phyloP scores from a whole-genome alignment of 2,797 vertebrate species.

The Myotis findleyi region DNA sequence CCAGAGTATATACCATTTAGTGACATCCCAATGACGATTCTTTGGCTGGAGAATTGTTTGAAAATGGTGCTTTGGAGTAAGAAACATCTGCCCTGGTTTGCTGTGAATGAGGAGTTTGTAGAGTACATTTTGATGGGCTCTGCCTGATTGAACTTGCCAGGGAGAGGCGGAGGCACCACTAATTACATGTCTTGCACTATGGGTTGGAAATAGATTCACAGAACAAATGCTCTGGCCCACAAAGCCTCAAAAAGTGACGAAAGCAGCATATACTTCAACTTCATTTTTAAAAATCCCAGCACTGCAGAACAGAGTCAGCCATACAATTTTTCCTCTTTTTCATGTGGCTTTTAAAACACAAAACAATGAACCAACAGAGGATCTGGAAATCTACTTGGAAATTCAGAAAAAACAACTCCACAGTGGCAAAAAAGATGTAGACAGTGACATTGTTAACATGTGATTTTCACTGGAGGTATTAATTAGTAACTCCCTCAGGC shows the following conservation, averaged over 20 bases:
- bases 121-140: slow-evolving; percentile 62
- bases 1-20: slow-evolving; percentile 45
- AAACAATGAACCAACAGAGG: background rate
- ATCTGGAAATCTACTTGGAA: slow-evolving; percentile 58
- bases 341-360: slow-evolving; percentile 40
- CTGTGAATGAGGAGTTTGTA: slow-evolving; percentile 37
- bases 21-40: slow-evolving; percentile 11
- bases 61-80: slow-evolving; percentile 65
- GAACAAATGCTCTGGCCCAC: slow-evolving; percentile 69
- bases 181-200: slow-evolving; percentile 77
- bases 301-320: slow-evolving; percentile 38
- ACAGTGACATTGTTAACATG: slow-evolving; percentile 33
- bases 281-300: slow-evolving; percentile 67
- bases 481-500: slow-evolving; percentile 42
- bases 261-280: slow-evolving; percentile 59
- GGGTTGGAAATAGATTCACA: slow-evolving; percentile 77
- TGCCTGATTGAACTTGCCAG: slow-evolving; percentile 75
- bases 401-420: background rate
- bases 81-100: slow-evolving; percentile 67
- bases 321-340: slow-evolving; percentile 30
- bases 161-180: slow-evolving; percentile 63
- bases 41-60: slow-evolving; percentile 60
- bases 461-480: slow-evolving; percentile 53
- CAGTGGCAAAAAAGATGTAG: slow-evolving; percentile 26
- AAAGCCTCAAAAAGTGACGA: slow-evolving; percentile 66